A percentile compares a stretch with the other conserved stretches of the same genome.
These are phyloP conservation scores for Dasypogon diadema DNA, from an alignment of 2,888 invertebrate species.

Conservation along the genomic window DNA sequence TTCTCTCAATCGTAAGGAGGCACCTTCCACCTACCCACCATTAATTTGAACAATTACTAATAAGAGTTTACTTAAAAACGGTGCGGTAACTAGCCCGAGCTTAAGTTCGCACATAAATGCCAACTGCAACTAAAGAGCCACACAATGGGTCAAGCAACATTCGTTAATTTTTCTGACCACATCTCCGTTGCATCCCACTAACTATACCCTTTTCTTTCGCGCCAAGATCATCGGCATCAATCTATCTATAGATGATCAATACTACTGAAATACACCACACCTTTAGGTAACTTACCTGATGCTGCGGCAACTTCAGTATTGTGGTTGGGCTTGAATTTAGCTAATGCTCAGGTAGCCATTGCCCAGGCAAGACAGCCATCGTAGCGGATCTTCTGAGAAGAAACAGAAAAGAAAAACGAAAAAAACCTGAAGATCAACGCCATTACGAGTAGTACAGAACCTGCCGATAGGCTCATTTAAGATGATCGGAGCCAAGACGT, in stretches of 20 bases:
- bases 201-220: neutral
- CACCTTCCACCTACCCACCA: conserved; percentile 43
- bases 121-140: conserved; percentile 39
- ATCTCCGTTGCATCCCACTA: conserved; percentile 45
- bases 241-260: conserved; percentile 8
- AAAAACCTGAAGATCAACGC: conserved; percentile 24
- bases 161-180: conserved; percentile 40
- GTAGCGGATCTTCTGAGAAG: conserved; percentile 12
- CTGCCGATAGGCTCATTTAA: conserved; percentile 46
- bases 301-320: conserved; percentile 5
- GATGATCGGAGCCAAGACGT: conserved; percentile 31
- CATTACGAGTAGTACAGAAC: conserved; percentile 1
- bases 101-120: conserved; percentile 56
- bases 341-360: conserved; percentile 38
- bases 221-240: neutral
- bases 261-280: conserved; percentile 32
- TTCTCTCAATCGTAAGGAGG: conserved; percentile 40
- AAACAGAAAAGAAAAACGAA: conserved; percentile 7
- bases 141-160: conserved; percentile 34
- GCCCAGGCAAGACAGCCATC: conserved; percentile 23
- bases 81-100: conserved; percentile 55
- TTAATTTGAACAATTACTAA: conserved; percentile 58
- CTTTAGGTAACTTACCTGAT: conserved; percentile 3
- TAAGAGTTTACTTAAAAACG: conserved; percentile 54
- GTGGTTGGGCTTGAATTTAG: conserved; percentile 26